Evolutionary conservation across 1,140 invertebrate species (phyloP).

Genomic region (Mesaphorura yosii): DNA sequence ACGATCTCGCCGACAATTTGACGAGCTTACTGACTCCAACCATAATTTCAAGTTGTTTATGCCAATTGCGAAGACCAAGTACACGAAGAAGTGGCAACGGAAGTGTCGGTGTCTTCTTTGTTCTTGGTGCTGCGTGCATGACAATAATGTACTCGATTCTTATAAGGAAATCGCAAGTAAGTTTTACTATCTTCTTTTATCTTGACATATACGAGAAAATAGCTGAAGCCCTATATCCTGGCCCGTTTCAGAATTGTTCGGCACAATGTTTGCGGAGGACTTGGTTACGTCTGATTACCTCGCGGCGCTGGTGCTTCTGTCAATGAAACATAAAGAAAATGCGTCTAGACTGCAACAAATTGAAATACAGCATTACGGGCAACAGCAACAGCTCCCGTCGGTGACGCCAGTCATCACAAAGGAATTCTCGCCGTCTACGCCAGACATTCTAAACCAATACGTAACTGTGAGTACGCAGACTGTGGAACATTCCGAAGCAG

Average conservation of each 20-base stretch:
- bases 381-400: too few relatives aligned
- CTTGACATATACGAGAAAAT: neutral
- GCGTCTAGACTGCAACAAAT: too few relatives aligned
- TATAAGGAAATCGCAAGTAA: constrained; percentile 68
- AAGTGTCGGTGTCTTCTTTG: neutral
- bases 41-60: neutral
- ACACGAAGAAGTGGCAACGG: neutral
- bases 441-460: too few relatives aligned
- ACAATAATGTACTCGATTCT: constrained; percentile 65
- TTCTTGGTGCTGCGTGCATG: constrained; percentile 37
- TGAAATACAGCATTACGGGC: too few relatives aligned
- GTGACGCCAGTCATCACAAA: too few relatives aligned
- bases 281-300: constrained; percentile 78
- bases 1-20: neutral
- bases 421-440: too few relatives aligned
- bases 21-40: neutral
- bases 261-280: constrained; percentile 64
- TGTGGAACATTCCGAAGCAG: too few relatives aligned
- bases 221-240: constrained; percentile 3
- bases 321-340: constrained; percentile 43
- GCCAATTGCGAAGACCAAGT: neutral
- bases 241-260: constrained; percentile 53
- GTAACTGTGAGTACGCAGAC: too few relatives aligned
- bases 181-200: constrained; percentile 35
- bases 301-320: constrained; percentile 65